Conservation (phyloP, 2,113 vertebrate genomes). For the Chaetodon auriga region DNA sequence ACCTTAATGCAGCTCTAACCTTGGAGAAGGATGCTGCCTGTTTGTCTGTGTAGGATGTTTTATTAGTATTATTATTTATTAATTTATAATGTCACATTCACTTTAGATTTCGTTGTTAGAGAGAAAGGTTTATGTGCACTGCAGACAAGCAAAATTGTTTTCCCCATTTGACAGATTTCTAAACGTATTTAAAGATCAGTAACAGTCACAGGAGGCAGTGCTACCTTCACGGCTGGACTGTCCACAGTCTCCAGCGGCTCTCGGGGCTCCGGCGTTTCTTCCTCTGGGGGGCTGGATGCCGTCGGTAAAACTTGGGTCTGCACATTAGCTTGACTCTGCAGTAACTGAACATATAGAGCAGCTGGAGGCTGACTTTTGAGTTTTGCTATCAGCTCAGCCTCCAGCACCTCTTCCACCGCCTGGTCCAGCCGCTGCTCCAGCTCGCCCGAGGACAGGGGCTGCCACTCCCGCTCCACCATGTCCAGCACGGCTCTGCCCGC, state of each 20-base stretch:
- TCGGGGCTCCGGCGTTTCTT: background rate
- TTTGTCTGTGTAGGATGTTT: too few relatives aligned
- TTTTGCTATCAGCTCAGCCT: slow-evolving; percentile 72
- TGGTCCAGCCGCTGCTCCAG: slow-evolving; percentile 83
- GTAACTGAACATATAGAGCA: slow-evolving; percentile 24
- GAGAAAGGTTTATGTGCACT: background rate
- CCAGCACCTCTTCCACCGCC: slow-evolving; percentile 80
- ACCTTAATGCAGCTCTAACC: background rate
- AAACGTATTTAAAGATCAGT: background rate
- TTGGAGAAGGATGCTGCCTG: too few relatives aligned
- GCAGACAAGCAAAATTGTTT: background rate
- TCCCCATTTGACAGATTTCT: background rate
- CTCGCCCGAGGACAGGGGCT: slow-evolving; percentile 79
- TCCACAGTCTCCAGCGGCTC: slow-evolving; percentile 25
- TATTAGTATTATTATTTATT: too few relatives aligned
- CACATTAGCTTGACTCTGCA: slow-evolving; percentile 24
- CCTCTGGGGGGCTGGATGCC: background rate
- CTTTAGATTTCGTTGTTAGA: too few relatives aligned
- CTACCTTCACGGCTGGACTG: slow-evolving; percentile 72
- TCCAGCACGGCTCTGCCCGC: slow-evolving; percentile 80
- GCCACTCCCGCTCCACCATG: slow-evolving; percentile 82
- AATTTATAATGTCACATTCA: too few relatives aligned
- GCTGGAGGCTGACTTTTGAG: slow-evolving; percentile 31
- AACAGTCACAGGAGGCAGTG: background rate
- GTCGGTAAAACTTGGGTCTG: background rate